phyloP scores from a whole-genome alignment of 2,113 vertebrate genomes.

The Myanophis thanlyinensis region DNA sequence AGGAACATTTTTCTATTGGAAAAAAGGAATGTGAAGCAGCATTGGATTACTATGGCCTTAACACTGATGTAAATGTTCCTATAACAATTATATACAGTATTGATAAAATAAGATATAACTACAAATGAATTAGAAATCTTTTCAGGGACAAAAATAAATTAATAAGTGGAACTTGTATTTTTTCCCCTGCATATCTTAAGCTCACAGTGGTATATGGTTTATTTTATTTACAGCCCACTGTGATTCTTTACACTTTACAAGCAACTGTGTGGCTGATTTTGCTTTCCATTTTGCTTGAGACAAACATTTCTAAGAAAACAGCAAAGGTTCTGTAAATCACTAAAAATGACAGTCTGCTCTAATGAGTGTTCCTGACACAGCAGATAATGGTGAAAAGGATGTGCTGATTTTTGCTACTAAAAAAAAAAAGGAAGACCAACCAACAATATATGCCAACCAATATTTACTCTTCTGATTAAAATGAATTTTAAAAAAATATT shows the following conservation, averaged over 20 bases:
- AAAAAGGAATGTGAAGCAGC: neutral
- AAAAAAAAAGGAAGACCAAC: neutral
- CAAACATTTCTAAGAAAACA: constrained; percentile 44
- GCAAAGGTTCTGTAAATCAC: constrained; percentile 41
- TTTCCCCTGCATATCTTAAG: neutral
- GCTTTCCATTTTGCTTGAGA: constrained; percentile 39
- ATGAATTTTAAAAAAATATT: constrained; percentile 76
- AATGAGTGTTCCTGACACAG: constrained; percentile 56
- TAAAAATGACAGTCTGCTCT: constrained; percentile 37
- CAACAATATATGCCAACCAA: constrained; percentile 44
- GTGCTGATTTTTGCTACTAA: constrained; percentile 38
- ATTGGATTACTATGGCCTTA: neutral
- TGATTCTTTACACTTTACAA: constrained; percentile 35
- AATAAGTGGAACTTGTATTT: neutral
- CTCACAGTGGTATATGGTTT: neutral
- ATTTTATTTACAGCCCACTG: constrained; percentile 11
- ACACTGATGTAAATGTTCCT: constrained; percentile 6
- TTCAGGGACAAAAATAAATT: neutral
- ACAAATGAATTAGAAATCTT: neutral
- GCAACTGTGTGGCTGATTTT: constrained; percentile 23
- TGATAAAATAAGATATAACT: neutral
- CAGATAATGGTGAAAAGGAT: constrained; percentile 61
- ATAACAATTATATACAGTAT: accelerated
- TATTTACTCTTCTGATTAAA: constrained; percentile 76
- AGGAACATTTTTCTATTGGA: neutral